Base-by-base conservation (phyloP, 1,140 invertebrate genomes). In the Danaus melanippus region DNA sequence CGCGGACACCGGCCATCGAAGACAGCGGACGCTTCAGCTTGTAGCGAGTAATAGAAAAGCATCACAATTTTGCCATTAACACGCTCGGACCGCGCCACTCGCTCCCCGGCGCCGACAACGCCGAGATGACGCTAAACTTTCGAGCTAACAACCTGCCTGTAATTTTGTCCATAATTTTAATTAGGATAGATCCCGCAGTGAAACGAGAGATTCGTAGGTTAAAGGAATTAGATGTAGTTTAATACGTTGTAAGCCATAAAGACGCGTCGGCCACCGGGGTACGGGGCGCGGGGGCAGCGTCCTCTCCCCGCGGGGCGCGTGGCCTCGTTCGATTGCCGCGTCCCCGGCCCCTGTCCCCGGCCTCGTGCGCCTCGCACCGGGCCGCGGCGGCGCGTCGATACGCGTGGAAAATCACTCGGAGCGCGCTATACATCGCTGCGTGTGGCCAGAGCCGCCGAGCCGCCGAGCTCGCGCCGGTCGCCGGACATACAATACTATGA, bases 1-100 rank as follows among this genome's bases (percentile, higher is more conserved):
- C 50, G 15, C 42, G 45, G 42, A 41, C 42, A 53, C 50, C 42
- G 46, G 43, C 45, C 51, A 50, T 50, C 50, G 60, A 45, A 32
- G 52, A 53, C 62, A 15, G 61, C 55, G 58, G 50, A 15, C 15
- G 15, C 21, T 32, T 32, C 21, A 50, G 49, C 52, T 53, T 43
- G 51, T 45, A 58, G 43, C 59, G 64, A 55, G 64, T 71, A 64
- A 66, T 77, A 79, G 80, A 83, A 81, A 81, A 86, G 80, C 71
- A 82, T 84, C 83, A 86, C 83, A 84, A 84, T 82, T 86, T 86
- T 80, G 71, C 78, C 80, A 84, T 81, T 76, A 76, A 77, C 71
- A 71, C 60, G 67, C 71, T 70, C 66, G 71, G 62, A 66, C 70
- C 71, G 68, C 68, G 21, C 62, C 66, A 69, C 66, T 74, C 71